Evolutionary conservation across 2,113 vertebrate genomes (phyloP).

Genomic region (Sinocyclocheilus anophthalmus): DNA sequence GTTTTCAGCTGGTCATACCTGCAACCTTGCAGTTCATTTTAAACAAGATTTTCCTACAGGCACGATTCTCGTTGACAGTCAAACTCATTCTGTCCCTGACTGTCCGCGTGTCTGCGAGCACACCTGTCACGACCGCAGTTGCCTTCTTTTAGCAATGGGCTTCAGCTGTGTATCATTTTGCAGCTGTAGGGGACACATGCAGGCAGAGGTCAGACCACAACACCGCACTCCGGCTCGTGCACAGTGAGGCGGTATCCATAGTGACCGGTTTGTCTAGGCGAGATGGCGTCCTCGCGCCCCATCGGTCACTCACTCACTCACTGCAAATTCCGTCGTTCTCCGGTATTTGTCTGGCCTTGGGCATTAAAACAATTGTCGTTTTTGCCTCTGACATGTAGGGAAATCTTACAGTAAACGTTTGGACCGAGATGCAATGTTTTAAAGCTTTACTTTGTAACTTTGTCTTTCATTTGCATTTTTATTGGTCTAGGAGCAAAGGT

Average conservation of each 20-base stretch:
- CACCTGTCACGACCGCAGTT: slow-evolving; percentile 44
- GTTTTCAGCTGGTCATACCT: not conserved
- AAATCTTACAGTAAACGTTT: slow-evolving; percentile 14
- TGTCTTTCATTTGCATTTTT: not conserved
- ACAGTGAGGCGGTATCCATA: slow-evolving; percentile 27
- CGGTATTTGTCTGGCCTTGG: not conserved
- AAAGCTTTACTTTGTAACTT: not conserved
- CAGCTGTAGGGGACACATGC: slow-evolving; percentile 41
- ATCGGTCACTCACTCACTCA: slow-evolving; percentile 7
- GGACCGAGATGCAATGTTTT: not conserved
- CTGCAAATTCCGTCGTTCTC: slow-evolving; percentile 40
- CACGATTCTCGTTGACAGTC: not conserved
- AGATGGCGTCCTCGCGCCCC: slow-evolving; percentile 29
- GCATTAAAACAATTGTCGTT: slow-evolving; percentile 20
- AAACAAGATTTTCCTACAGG: not conserved
- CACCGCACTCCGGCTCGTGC: slow-evolving; percentile 13
- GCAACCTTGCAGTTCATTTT: not conserved
- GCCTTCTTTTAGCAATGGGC: slow-evolving; percentile 22
- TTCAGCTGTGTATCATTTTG: slow-evolving; percentile 28
- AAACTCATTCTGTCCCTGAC: not conserved
- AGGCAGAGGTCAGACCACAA: slow-evolving; percentile 32
- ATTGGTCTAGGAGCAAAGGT: not conserved
- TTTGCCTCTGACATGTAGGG: slow-evolving; percentile 21
- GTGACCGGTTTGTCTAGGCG: slow-evolving; percentile 26
- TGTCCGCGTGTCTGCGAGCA: too few relatives aligned